Evolutionary conservation across 2,797 vertebrate species (phyloP).

Genomic region (Mormyrus hasselquistii): DNA sequence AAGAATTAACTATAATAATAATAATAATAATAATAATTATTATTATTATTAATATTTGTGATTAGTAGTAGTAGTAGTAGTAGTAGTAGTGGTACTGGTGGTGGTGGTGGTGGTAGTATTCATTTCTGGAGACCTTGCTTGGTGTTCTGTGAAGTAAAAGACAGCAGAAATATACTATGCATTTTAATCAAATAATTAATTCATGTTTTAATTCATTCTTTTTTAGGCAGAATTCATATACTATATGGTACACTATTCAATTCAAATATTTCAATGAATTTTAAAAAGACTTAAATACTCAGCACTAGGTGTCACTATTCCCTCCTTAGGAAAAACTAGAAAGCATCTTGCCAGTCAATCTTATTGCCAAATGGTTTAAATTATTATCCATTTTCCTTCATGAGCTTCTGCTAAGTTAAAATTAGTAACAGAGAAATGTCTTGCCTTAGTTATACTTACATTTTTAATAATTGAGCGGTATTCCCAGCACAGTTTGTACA

Average conservation of each 20-base stretch:
- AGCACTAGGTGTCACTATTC: conserved; percentile 6
- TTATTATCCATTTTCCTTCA: background rate
- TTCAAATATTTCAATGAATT: background rate
- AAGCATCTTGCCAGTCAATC: background rate
- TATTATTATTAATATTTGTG: background rate
- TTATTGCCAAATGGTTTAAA: background rate
- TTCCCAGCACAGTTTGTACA: background rate
- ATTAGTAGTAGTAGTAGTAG: background rate
- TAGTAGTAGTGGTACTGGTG: background rate
- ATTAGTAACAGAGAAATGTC: background rate
- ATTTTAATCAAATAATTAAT: background rate
- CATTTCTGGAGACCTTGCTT: background rate
- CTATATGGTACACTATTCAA: background rate
- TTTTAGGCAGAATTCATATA: background rate
- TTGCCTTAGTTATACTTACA: background rate
- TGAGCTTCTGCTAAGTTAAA: background rate
- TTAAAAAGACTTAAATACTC: background rate
- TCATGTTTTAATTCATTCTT: background rate
- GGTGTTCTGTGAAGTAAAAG: background rate
- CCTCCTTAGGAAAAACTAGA: background rate
- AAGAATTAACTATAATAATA: background rate
- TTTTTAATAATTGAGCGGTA: background rate
- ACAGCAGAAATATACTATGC: background rate
- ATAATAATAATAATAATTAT: background rate
- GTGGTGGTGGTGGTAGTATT: background rate